Base-by-base conservation (phyloP, 2,113 vertebrate species). In the Oncorhynchus nerka region DNA sequence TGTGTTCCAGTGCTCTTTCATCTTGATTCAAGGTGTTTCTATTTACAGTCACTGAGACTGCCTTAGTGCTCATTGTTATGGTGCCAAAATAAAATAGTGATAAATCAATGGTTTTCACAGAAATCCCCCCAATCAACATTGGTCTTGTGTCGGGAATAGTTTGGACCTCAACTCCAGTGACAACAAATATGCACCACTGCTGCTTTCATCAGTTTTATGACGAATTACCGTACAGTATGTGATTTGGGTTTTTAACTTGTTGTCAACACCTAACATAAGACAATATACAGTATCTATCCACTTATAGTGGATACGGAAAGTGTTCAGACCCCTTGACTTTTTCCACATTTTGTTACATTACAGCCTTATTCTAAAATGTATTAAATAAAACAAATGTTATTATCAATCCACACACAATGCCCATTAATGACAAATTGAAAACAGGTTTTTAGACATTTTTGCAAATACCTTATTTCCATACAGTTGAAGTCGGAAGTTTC, bases 21-120 rank as follows among this genome's bases (percentile, higher is more conserved):
- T 85, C 57, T 78, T 75, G 69, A 82, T 51, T 84, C 61, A 75
- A 81, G 75, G 83, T 80, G 75, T 86, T 88, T 84, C 83, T 84
- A 69, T 90, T 89, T 83, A 73, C 51, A 55, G 16, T 55, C 16
- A 55, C 51, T 55, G 12, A 8, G 72, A 83, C 81, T 75, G 78
- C 26, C 15, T 30, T 67, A 84, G 75, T 68, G 71, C 39, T 51
- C 26, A 5, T 45, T 9, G 75, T 80, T 28, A 49, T 74, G 9
- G 32, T 77, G 76, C 62, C 71, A 82, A 77, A 85, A 71, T 77
- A 76, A 81, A 79, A 66, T 77, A 72, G 81, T 77, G 69, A 84
- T 74, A 83, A 82, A 84, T 78, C 78, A 75, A 65, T 48, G 67
- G 22, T 82, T 68, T 64, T 64, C n/a, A 64, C 61, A 62, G 16